A percentile compares a stretch with the other conserved stretches of the same genome.
These are phyloP conservation scores for Kryphioiulus occultus DNA, from an alignment of 2,888 invertebrate species.

Conservation along the genomic window DNA sequence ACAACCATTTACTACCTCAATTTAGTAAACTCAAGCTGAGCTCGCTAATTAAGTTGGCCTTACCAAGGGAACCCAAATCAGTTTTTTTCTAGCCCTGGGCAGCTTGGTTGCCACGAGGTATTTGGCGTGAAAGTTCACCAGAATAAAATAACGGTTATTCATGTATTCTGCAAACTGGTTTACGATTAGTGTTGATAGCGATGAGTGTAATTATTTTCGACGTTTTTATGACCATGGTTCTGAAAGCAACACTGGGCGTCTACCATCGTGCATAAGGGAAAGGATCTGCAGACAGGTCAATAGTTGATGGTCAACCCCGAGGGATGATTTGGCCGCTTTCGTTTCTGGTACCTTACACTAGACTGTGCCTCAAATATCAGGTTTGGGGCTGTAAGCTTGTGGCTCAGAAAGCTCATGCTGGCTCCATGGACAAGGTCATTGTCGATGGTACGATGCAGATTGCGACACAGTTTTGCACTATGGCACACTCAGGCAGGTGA, in stretches of 20 bases:
- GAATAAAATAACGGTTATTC: no score
- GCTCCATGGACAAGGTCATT: conserved; percentile 11
- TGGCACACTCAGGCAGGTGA: background rate
- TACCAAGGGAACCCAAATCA: no score
- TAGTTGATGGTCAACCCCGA: background rate
- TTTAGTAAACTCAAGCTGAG: no score
- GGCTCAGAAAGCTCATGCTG: background rate
- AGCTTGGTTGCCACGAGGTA: no score
- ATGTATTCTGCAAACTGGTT: no score
- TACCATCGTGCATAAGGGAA: background rate
- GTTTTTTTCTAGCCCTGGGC: no score
- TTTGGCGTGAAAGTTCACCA: no score
- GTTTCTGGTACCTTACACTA: background rate
- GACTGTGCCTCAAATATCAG: background rate
- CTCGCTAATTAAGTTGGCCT: no score
- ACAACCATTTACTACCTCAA: no score
- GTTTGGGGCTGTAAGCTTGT: background rate
- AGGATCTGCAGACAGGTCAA: conserved; percentile 3
- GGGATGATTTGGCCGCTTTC: background rate
- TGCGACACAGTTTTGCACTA: background rate
- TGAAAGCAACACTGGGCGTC: background rate
- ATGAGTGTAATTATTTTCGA: background rate
- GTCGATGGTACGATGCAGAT: background rate
- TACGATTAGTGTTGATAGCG: background rate
- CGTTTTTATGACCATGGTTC: background rate